Evolutionary conservation across 2,888 invertebrate genomes (phyloP).

Genomic region (Lasioglossum vierecki): DNA sequence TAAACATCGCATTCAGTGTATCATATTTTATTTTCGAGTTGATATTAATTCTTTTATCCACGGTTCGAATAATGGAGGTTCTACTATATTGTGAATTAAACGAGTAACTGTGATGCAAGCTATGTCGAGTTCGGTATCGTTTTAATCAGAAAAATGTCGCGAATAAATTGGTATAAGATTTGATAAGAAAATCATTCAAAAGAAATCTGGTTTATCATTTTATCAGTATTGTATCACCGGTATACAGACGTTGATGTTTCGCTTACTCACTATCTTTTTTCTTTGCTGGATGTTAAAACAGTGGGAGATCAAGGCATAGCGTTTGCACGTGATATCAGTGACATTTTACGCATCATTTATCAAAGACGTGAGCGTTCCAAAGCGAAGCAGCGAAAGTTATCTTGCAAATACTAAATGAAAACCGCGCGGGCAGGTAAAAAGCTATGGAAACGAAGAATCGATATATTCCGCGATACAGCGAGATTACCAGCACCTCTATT

Average conservation of each 20-base stretch:
- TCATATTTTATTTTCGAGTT: background rate
- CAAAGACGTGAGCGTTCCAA: background rate
- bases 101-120: background rate
- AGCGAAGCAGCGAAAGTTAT: background rate
- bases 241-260: background rate
- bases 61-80: background rate
- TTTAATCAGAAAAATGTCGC: background rate
- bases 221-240: background rate
- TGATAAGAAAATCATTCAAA: background rate
- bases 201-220: background rate
- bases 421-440: background rate
- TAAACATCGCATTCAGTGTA: background rate
- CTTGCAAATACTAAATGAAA: background rate
- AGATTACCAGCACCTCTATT: background rate
- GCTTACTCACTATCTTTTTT: background rate
- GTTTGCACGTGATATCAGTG: background rate
- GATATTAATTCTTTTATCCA: background rate
- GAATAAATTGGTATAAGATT: background rate
- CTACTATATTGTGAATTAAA: background rate
- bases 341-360: background rate
- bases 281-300: background rate
- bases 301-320: background rate
- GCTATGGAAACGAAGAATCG: background rate
- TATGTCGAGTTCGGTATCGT: background rate
- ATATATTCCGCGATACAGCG: background rate